Evolutionary conservation across 2,113 vertebrate species (phyloP).

Genomic region (Chlorodrepanis virens): DNA sequence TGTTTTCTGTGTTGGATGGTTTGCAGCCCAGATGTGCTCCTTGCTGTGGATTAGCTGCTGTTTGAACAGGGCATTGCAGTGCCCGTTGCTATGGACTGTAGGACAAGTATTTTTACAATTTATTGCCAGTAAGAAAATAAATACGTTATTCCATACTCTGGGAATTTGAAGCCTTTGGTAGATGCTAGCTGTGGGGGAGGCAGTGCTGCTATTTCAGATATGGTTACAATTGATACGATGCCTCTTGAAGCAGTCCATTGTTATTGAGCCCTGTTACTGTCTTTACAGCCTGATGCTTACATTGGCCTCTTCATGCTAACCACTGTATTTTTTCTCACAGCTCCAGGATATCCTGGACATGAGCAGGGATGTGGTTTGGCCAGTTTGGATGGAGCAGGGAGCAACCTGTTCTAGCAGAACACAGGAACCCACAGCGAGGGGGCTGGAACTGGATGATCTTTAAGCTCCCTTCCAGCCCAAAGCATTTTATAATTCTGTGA

Average conservation of each 20-base stretch:
- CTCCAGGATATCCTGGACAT: neutral
- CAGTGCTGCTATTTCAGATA: neutral
- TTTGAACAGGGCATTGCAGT: neutral
- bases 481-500: neutral
- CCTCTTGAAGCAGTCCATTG: neutral
- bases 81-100: neutral
- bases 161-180: neutral
- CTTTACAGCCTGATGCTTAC: neutral
- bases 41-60: neutral
- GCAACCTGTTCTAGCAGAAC: neutral
- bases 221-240: neutral
- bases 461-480: neutral
- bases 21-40: neutral
- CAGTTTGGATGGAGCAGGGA: neutral
- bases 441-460: neutral
- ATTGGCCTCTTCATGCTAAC: neutral
- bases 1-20: neutral
- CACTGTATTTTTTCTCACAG: neutral
- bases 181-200: rapidly evolving
- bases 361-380: neutral
- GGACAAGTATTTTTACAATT: neutral
- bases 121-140: neutral
- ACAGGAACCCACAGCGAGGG: rapidly evolving
- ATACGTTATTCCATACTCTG: rapidly evolving
- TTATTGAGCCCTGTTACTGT: neutral